Evolutionary conservation across 2,113 vertebrate genomes (phyloP).

Genomic region (Emydura subglobosa): DNA sequence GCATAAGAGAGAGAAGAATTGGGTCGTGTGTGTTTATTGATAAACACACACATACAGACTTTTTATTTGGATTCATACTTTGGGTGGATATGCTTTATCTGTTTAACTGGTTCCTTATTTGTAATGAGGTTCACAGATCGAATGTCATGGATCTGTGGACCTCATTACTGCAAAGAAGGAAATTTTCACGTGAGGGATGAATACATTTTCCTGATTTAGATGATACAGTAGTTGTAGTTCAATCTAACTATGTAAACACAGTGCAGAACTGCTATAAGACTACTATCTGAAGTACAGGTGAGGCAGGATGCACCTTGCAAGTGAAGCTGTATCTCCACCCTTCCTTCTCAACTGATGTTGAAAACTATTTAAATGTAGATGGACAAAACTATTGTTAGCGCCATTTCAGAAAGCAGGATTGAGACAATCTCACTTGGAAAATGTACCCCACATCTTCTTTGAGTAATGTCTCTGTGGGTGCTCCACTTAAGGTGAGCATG

Average conservation of each 20-base stretch:
- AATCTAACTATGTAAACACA: constrained; percentile 8
- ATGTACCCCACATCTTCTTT: not conserved
- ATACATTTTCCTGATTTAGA: not conserved
- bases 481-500: too few species aligned
- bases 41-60: not conserved
- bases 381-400: not conserved
- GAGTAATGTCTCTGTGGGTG: too few species aligned
- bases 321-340: constrained; percentile 4
- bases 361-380: constrained; percentile 13
- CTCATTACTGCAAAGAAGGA: too few species aligned
- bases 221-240: not conserved
- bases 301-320: not conserved
- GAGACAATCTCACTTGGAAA: not conserved
- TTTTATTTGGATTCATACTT: constrained; percentile 21
- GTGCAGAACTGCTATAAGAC: constrained; percentile 9
- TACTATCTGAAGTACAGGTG: not conserved
- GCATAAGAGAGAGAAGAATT: not conserved
- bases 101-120: not conserved
- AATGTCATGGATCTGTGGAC: too few species aligned
- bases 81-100: not conserved
- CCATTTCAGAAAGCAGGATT: not conserved
- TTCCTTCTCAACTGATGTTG: constrained; percentile 3
- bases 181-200: too few species aligned
- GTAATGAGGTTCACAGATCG: too few species aligned
- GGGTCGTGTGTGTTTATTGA: not conserved